A percentile compares a stretch with the other conserved stretches of the same genome.
These are phyloP conservation scores for Agelastica alni DNA, from an alignment of 2,888 invertebrate species.

Conservation along the genomic window DNA sequence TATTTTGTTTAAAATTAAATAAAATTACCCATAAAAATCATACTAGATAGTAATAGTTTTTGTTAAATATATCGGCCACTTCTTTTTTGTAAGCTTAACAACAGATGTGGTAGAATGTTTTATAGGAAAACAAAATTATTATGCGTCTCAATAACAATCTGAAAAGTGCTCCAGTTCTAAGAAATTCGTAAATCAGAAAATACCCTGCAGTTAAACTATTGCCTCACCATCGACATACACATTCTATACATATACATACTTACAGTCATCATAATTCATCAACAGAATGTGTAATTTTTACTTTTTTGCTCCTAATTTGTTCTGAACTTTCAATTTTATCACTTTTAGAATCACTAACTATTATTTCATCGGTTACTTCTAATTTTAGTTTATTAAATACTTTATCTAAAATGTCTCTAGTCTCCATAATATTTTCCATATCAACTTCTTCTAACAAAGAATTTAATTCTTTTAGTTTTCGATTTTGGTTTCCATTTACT, in stretches of 20 bases:
- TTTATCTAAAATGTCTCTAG: conserved; percentile 32
- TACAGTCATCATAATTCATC: conserved; percentile 40
- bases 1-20: too few species aligned
- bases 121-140: too few species aligned
- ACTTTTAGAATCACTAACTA: conserved; percentile 32
- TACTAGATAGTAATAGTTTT: too few species aligned
- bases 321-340: conserved; percentile 19
- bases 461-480: conserved; percentile 37
- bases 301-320: conserved; percentile 25
- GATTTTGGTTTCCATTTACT: conserved; percentile 24
- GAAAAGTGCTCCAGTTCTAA: too few species aligned
- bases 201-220: background rate
- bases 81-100: too few species aligned
- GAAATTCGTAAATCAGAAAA: too few species aligned
- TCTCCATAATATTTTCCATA: conserved; percentile 31
- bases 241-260: too few species aligned
- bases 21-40: too few species aligned
- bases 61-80: too few species aligned
- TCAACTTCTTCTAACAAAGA: conserved; percentile 40
- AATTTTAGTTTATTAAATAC: conserved; percentile 32
- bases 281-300: conserved; percentile 34
- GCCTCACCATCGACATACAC: background rate
- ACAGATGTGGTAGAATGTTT: too few species aligned
- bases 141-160: too few species aligned
- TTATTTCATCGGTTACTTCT: conserved; percentile 35